Evolutionary conservation across 1,140 invertebrate species (phyloP).

Genomic region (Hylaeus volcanicus): DNA sequence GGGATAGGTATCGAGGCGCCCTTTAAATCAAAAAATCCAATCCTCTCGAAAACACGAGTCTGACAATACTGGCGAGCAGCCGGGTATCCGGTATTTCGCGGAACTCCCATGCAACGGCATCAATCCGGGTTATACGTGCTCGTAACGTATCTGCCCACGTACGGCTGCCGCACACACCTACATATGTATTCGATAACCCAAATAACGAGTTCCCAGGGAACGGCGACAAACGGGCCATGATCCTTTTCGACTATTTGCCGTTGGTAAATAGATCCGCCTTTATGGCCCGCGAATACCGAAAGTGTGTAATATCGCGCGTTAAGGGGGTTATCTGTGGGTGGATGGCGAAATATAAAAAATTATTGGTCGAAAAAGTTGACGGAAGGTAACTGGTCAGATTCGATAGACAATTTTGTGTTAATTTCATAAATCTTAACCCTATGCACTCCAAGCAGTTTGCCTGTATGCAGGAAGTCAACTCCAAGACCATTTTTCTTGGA

Average conservation of each 20-base stretch:
- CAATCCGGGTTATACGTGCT: conserved; percentile 65
- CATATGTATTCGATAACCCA: conserved; percentile 57
- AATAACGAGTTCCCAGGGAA: conserved; percentile 60
- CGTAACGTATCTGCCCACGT: conserved; percentile 56
- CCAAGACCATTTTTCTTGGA: too few relatives aligned
- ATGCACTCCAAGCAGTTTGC: too few relatives aligned
- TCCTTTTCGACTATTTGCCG: conserved; percentile 42
- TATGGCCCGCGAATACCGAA: neutral
- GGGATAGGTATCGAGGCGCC: conserved; percentile 46
- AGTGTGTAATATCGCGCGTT: neutral
- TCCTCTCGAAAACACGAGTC: conserved; percentile 65
- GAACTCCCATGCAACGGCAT: conserved; percentile 48
- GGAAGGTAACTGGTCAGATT: too few relatives aligned
- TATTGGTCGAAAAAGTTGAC: too few relatives aligned
- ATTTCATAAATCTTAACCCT: too few relatives aligned
- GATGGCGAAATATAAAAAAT: too few relatives aligned
- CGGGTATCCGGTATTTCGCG: conserved; percentile 61
- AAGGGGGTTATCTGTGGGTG: too few relatives aligned
- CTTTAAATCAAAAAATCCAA: conserved; percentile 71
- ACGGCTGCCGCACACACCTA: conserved; percentile 6
- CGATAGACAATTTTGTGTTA: too few relatives aligned
- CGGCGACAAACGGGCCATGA: conserved; percentile 49
- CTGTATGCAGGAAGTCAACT: too few relatives aligned
- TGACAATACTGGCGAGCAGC: conserved; percentile 63
- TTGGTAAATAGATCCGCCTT: conserved; percentile 43